A percentile compares a stretch with the other conserved stretches of the same genome.
Conservation (phyloP, 2,797 vertebrate species). For the Oreochromis mossambicus region DNA sequence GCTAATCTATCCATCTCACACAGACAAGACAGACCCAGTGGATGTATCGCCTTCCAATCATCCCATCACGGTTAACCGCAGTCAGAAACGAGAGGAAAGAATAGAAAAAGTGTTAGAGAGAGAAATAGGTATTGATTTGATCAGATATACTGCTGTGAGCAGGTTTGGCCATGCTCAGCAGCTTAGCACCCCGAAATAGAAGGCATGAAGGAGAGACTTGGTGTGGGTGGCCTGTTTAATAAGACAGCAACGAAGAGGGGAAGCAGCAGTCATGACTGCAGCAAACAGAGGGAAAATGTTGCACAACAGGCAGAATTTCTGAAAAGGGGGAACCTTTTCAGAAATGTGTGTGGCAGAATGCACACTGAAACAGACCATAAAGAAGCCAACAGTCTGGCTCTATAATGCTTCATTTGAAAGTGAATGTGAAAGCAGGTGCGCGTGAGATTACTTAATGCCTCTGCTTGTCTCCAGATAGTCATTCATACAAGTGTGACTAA, state of each 20-base stretch:
- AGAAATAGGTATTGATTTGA: constrained; percentile 62
- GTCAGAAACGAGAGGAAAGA: constrained; percentile 34
- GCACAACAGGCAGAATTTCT: not conserved
- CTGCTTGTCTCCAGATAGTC: not conserved
- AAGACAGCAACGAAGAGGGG: constrained; percentile 1
- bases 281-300: not conserved
- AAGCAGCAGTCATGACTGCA: not conserved
- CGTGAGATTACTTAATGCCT: not conserved
- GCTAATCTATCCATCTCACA: constrained; percentile 55
- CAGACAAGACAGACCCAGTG: constrained; percentile 38
- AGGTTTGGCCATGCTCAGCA: constrained; percentile 39
- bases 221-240: constrained; percentile 39
- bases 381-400: not conserved
- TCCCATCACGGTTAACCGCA: constrained; percentile 43
- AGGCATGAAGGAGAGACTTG: not conserved
- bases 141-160: constrained; percentile 51
- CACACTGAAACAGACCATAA: not conserved
- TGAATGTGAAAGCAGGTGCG: not conserved
- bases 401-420: not conserved
- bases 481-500: not conserved
- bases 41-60: constrained; percentile 64
- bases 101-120: constrained; percentile 34
- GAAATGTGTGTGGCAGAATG: not conserved
- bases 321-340: not conserved
- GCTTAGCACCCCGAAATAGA: constrained; percentile 47